These are phyloP conservation scores for Asobara japonica DNA, from an alignment of 1,140 invertebrate species.

Conservation along the genomic window DNA sequence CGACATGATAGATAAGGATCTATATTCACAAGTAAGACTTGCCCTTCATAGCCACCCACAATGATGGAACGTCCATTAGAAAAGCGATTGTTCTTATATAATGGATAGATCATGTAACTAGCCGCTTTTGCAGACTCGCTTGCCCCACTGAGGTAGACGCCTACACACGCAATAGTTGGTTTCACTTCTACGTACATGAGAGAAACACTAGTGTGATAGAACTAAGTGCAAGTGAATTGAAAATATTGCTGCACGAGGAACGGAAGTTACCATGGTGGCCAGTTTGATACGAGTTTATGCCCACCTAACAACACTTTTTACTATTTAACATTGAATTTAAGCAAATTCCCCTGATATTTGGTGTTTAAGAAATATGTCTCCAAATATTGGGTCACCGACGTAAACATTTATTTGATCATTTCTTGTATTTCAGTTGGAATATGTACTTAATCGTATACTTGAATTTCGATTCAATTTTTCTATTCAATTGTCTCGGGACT, in stretches of 20 bases:
- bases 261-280: slow-evolving; percentile 8
- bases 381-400: too few species aligned
- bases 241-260: slow-evolving; percentile 22
- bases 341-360: background rate
- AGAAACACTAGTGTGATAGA: background rate
- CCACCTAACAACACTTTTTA: slow-evolving; percentile 64
- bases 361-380: background rate
- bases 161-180: slow-evolving; percentile 15
- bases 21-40: slow-evolving; percentile 31
- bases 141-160: slow-evolving; percentile 34
- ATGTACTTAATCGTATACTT: too few species aligned
- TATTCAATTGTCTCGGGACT: too few species aligned
- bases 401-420: too few species aligned
- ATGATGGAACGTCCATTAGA: slow-evolving; percentile 64
- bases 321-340: slow-evolving; percentile 59
- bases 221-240: slow-evolving; percentile 11
- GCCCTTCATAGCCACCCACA: slow-evolving; percentile 59
- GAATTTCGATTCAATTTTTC: too few species aligned
- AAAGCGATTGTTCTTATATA: slow-evolving; percentile 67
- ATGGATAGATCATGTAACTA: slow-evolving; percentile 67
- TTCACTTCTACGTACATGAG: slow-evolving; percentile 17
- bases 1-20: too few species aligned
- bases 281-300: slow-evolving; percentile 19
- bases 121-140: slow-evolving; percentile 49
- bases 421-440: too few species aligned